Base-by-base conservation (phyloP, 2,888 invertebrate genomes). In the Bimastos eiseni region DNA sequence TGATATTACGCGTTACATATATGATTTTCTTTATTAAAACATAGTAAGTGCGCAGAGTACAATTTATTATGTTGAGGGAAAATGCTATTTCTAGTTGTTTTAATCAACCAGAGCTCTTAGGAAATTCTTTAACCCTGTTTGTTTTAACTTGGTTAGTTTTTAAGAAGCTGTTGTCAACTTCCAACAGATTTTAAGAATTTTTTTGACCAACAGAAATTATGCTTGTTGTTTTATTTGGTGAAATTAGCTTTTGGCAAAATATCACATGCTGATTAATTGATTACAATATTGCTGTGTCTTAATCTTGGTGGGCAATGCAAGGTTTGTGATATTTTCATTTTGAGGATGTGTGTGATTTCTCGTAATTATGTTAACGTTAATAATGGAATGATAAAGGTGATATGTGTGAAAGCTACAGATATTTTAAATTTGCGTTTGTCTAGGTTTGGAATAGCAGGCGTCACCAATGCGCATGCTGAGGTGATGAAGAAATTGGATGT, bases 401-500 rank as follows among this genome's bases (percentile, higher is more conserved):
- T 86, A 33, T 86, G n/a, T 36, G 21, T 37, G 17, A 5, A 88
- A 88, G 30, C 13, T 88, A 13, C 38, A 37, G 34, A 21, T 24
- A n/a, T 37, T 88, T 88, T 2, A 49, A 21, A 36, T 38, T 89
- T 89, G 0, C 33, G 21, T 34, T 89, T 44, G 34, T 33, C 11
- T 41, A 92, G 92, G 55, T 92, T 91, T 91, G 92, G 92, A 34
- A 91, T 92, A 41, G 49, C 92, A 84, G 92, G 92, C 11, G 33
- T 30, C 84, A 91, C 89, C 19, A 92, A 92, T 41, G 90, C 91
- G 30, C 90, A 90, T 37, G 91, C 91, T 2, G 92, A 91, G 33
- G 92, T 91, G 49, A 91, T 91, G 49, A 99, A 99, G 96, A 99
- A 99, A 95, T 95, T 99, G 93, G 99, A 99, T 95, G 97, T 99